A percentile compares a stretch with the other conserved stretches of the same genome.
Evolutionary conservation across 2,113 vertebrate species (phyloP).

Genomic region (Dromiciops gliroides): DNA sequence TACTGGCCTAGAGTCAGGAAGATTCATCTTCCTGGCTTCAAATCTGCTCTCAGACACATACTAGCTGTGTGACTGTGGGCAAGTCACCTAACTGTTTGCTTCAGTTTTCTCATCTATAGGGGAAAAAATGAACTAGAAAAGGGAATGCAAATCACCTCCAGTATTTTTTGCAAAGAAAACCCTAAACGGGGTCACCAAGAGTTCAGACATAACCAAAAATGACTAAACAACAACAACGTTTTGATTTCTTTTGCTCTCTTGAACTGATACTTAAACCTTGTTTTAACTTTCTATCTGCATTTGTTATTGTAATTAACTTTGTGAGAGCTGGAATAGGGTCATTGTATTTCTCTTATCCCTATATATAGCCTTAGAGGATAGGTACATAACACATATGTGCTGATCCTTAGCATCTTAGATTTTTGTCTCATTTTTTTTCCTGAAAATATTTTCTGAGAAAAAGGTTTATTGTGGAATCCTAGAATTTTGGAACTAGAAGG

Average conservation of each 20-base stretch:
- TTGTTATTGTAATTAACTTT: neutral
- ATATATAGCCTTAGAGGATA: neutral
- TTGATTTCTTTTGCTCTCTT: neutral
- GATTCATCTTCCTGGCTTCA: too few relatives aligned
- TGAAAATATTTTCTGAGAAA: constrained; percentile 3
- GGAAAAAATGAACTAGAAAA: too few relatives aligned
- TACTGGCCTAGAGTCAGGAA: too few relatives aligned
- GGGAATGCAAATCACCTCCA: too few relatives aligned
- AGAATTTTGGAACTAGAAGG: neutral
- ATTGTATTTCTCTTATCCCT: neutral
- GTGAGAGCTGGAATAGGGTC: neutral
- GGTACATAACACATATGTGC: neutral
- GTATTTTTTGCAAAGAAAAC: too few relatives aligned
- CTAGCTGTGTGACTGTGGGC: too few relatives aligned
- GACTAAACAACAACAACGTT: neutral
- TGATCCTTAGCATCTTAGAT: neutral
- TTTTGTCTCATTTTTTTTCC: constrained; percentile 36
- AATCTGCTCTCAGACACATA: too few relatives aligned
- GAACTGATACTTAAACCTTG: neutral
- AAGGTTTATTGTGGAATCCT: neutral
- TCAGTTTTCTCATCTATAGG: too few relatives aligned
- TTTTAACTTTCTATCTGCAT: neutral
- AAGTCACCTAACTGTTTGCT: too few relatives aligned
- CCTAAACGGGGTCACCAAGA: too few relatives aligned
- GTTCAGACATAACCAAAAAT: too few relatives aligned